These are phyloP conservation scores for Forbesichthys papilliferus DNA, from an alignment of 2,113 vertebrate species.

Conservation along the genomic window DNA sequence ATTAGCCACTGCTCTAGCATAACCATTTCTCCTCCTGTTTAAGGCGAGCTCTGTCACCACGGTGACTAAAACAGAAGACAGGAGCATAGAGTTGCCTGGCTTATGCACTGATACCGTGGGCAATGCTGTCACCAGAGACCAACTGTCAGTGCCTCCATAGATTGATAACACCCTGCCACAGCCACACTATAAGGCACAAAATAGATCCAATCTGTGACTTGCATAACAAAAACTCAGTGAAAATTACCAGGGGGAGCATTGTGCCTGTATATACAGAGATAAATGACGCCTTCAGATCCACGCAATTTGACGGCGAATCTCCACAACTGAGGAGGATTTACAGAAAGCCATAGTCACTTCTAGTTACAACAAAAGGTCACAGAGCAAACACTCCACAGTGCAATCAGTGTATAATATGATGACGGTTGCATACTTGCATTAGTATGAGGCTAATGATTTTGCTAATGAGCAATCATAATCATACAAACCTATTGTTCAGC, in stretches of 20 bases:
- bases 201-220: conserved; percentile 22
- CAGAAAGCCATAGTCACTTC: background rate
- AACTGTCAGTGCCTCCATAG: background rate
- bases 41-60: background rate
- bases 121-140: conserved; percentile 5
- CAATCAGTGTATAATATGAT: background rate
- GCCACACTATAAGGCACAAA: conserved; percentile 20
- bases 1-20: background rate
- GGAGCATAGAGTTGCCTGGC: background rate
- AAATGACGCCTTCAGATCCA: conserved; percentile 5
- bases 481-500: conserved; percentile 20
- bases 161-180: conserved; percentile 6
- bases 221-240: conserved; percentile 5
- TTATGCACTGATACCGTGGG: conserved; percentile 16
- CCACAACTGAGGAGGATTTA: background rate
- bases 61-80: background rate
- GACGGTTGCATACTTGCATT: conserved; percentile 6
- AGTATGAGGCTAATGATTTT: conserved; percentile 7
- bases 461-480: conserved; percentile 14
- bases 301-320: background rate
- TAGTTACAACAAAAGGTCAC: background rate
- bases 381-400: background rate
- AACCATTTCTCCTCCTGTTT: background rate
- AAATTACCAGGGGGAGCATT: conserved; percentile 3
- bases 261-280: background rate